Percentiles rank a stretch among this genome's conserved stretches.
Evolutionary conservation across 2,797 vertebrate species (phyloP).

Genomic region (Thunnus albacares): DNA sequence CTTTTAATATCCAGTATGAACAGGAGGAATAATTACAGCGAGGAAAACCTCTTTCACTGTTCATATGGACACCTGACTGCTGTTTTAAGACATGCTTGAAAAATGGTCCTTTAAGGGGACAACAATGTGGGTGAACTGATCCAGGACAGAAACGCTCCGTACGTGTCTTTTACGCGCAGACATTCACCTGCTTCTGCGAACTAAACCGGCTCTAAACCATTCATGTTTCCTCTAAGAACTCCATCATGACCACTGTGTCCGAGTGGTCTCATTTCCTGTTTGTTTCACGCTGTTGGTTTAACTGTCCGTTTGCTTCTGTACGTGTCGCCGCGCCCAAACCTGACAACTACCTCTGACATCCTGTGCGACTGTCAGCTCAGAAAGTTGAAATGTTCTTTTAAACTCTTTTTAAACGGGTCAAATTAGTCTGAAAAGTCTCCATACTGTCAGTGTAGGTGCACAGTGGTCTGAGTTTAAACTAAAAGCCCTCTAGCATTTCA

Average conservation of each 20-base stretch:
- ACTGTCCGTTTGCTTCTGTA: background rate
- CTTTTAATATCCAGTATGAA: too few relatives aligned
- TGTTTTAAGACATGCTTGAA: background rate
- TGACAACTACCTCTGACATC: background rate
- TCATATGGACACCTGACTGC: background rate
- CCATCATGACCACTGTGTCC: background rate
- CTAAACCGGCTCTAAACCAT: background rate
- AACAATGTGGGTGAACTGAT: background rate
- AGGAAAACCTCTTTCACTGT: too few relatives aligned
- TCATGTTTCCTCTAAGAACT: fast-evolving
- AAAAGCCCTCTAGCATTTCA: too few relatives aligned
- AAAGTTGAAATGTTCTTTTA: background rate
- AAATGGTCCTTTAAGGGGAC: background rate
- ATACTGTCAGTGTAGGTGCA: background rate
- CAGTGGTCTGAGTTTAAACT: too few relatives aligned
- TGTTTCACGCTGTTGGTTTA: too few relatives aligned
- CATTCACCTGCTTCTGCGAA: background rate
- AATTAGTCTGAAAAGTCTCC: too few relatives aligned
- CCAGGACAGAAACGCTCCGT: background rate
- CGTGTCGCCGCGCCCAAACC: too few relatives aligned
- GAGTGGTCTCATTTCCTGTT: too few relatives aligned
- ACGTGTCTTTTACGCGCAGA: conserved; percentile 16
- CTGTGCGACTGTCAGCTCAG: background rate
- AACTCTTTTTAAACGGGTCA: background rate
- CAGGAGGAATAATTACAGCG: too few relatives aligned